A percentile compares a stretch with the other conserved stretches of the same genome.
phyloP scores from a whole-genome alignment of 2,888 invertebrate genomes.

The Eupithecia abbreviata region DNA sequence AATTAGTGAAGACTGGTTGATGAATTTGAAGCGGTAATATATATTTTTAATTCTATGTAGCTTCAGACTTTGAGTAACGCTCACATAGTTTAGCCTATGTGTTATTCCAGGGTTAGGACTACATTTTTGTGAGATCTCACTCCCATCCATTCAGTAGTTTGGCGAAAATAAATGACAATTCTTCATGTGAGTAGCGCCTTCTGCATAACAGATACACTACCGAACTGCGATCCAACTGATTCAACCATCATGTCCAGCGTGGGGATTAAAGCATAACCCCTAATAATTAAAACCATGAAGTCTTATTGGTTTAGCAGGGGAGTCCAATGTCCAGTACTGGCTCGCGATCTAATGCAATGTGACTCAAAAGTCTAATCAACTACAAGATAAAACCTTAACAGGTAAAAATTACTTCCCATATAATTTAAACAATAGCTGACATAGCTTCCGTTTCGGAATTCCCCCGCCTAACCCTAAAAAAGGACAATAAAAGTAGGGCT shows the following conservation, averaged over 20 bases:
- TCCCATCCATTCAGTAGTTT: too few species aligned
- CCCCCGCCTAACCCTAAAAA: constrained; percentile 29
- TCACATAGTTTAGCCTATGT: too few species aligned
- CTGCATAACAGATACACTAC: not conserved
- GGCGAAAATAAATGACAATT: too few species aligned
- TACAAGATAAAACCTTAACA: not conserved
- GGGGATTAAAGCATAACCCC: not conserved
- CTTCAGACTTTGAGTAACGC: too few species aligned
- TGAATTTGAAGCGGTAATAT: too few species aligned
- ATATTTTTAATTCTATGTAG: too few species aligned
- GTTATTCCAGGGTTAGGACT: too few species aligned
- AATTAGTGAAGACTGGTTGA: too few species aligned
- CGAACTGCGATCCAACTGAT: not conserved
- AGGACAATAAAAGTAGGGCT: constrained; percentile 65
- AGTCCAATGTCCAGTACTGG: not conserved
- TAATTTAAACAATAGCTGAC: not conserved
- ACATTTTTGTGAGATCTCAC: too few species aligned
- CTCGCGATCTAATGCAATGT: not conserved
- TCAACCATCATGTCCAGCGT: not conserved
- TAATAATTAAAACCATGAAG: not conserved
- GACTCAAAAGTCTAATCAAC: not conserved
- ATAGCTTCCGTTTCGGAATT: not conserved
- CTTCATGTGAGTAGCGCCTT: too few species aligned
- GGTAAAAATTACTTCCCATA: not conserved
- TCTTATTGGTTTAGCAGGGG: not conserved